phyloP scores from a whole-genome alignment of 2,888 invertebrate genomes.

The Timema cristinae region DNA sequence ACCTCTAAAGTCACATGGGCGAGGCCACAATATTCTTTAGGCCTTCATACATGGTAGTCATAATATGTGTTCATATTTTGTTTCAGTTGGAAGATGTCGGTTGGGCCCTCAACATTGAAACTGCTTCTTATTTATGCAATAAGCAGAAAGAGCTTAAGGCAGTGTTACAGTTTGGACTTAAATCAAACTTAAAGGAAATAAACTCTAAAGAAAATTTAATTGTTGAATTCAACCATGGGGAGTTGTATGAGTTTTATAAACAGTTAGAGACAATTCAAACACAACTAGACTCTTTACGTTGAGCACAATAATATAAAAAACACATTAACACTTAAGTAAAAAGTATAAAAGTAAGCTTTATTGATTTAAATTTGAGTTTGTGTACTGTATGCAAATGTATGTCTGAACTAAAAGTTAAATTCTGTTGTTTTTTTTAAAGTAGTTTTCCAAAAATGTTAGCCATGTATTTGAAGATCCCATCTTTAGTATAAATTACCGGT shows the following conservation, averaged over 20 bases:
- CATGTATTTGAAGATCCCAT: too few species aligned
- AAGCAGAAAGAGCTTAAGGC: conserved; percentile 49
- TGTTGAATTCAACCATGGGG: conserved; percentile 51
- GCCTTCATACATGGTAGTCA: too few species aligned
- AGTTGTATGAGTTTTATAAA: conserved; percentile 50
- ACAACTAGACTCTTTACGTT: conserved; percentile 37
- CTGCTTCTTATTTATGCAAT: conserved; percentile 47
- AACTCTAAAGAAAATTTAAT: conserved; percentile 43
- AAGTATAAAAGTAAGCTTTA: too few species aligned
- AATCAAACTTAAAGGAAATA: conserved; percentile 35
- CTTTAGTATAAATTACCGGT: too few species aligned
- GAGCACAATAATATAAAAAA: background rate
- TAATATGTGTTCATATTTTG: background rate
- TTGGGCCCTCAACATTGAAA: conserved; percentile 55
- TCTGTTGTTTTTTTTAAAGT: too few species aligned
- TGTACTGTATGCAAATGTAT: too few species aligned
- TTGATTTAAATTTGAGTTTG: too few species aligned
- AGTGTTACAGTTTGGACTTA: conserved; percentile 48
- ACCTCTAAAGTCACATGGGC: too few species aligned
- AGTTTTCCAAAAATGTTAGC: too few species aligned
- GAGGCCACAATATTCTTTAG: too few species aligned
- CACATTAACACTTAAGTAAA: too few species aligned
- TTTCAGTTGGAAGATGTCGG: conserved; percentile 49
- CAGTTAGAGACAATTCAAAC: conserved; percentile 52
- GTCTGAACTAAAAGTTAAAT: too few species aligned